These are phyloP conservation scores for Muntiacus reevesi DNA, from an alignment of 2,113 vertebrate genomes.

Conservation along the genomic window DNA sequence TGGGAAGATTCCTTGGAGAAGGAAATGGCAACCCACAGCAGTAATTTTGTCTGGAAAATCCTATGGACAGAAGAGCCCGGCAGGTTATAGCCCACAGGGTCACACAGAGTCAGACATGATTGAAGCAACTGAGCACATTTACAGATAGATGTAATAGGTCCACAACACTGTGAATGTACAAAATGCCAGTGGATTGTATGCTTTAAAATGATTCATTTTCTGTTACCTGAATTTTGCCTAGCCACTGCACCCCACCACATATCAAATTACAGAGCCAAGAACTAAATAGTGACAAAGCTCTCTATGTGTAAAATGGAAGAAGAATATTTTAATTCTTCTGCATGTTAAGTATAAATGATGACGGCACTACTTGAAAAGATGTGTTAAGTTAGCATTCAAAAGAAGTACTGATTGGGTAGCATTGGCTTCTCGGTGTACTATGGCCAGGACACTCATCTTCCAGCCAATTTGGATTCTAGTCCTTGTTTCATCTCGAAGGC, in stretches of 20 bases:
- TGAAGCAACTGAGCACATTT: background rate
- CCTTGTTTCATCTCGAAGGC: background rate
- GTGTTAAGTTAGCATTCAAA: background rate
- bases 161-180: background rate
- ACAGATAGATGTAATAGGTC: background rate
- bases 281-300: background rate
- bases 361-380: conserved; percentile 19
- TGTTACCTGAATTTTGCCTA: background rate
- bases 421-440: background rate
- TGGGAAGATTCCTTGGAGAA: background rate
- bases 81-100: background rate
- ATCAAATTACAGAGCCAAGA: background rate
- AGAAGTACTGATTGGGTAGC: background rate
- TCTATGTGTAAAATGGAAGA: background rate
- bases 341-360: background rate
- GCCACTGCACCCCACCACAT: background rate
- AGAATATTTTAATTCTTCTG: background rate
- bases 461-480: background rate
- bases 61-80: background rate
- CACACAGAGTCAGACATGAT: background rate
- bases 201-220: background rate
- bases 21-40: background rate
- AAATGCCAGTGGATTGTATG: background rate
- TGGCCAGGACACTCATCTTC: background rate
- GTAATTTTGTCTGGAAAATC: background rate